phyloP scores from a whole-genome alignment of 2,888 invertebrate species.

The Resseliella maxima region DNA sequence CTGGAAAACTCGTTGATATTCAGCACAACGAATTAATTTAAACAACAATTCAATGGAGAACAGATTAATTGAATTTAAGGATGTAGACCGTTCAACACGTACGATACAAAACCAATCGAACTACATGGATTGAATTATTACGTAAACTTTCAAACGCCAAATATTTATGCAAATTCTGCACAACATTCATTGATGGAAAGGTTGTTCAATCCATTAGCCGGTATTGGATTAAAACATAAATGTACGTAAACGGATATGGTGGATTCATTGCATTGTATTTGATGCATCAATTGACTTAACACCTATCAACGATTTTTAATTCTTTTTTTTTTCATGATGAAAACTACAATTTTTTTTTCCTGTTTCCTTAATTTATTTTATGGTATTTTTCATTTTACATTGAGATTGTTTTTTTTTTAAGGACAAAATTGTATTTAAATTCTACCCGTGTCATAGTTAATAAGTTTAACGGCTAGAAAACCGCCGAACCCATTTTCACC shows the following conservation, averaged over 20 bases:
- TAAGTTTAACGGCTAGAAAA: constrained; percentile 68
- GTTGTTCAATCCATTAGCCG: no score
- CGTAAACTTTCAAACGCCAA: neutral
- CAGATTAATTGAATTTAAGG: neutral
- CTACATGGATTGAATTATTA: neutral
- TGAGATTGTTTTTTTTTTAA: neutral
- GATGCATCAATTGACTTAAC: neutral
- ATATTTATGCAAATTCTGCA: neutral
- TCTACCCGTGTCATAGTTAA: constrained; percentile 67
- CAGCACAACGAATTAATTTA: neutral
- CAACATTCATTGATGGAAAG: no score
- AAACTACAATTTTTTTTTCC: neutral
- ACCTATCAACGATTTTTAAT: constrained; percentile 15
- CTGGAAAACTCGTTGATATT: constrained; percentile 71
- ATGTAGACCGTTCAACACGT: neutral
- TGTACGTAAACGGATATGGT: constrained; percentile 25
- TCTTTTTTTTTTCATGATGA: neutral
- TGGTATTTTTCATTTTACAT: no score
- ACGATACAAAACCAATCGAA: neutral
- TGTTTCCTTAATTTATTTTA: neutral
- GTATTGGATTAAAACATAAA: neutral
- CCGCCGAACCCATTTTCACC: constrained; percentile 69
- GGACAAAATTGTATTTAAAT: neutral
- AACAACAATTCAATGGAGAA: neutral
- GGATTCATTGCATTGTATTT: constrained; percentile 30